phyloP scores from a whole-genome alignment of 2,113 vertebrate genomes.

The Gobio gobio region DNA sequence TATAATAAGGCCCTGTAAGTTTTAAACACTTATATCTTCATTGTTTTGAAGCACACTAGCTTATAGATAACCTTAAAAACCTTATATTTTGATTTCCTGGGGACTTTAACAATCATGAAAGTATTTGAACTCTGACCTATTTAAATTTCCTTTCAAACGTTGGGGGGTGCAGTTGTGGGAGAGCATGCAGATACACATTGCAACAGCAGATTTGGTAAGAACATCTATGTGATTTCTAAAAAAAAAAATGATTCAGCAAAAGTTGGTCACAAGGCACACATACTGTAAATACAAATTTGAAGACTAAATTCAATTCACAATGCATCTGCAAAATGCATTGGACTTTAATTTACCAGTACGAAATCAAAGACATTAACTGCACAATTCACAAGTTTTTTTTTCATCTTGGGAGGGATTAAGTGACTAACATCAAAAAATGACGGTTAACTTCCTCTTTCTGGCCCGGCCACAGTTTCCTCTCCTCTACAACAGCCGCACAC shows the following conservation, averaged over 20 bases:
- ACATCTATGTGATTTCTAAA: slow-evolving; percentile 12
- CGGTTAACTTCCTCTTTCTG: slow-evolving; percentile 59
- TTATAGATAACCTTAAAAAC: too few relatives aligned
- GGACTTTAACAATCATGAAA: neutral
- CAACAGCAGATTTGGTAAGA: slow-evolving; percentile 9
- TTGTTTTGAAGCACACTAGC: too few relatives aligned
- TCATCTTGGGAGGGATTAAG: slow-evolving; percentile 11
- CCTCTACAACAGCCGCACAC: slow-evolving; percentile 19
- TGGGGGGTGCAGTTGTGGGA: neutral
- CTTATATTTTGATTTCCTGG: too few relatives aligned
- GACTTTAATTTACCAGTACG: neutral
- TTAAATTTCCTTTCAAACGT: neutral
- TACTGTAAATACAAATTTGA: neutral
- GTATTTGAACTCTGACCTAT: neutral
- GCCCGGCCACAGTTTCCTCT: slow-evolving; percentile 63
- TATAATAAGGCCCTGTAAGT: too few relatives aligned
- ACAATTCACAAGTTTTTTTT: neutral
- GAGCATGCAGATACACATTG: neutral
- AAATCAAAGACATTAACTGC: neutral
- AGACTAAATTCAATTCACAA: neutral
- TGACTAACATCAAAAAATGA: slow-evolving; percentile 36
- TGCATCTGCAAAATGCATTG: neutral
- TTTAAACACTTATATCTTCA: too few relatives aligned
- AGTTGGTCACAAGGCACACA: neutral
- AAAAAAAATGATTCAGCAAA: slow-evolving; percentile 41